Conservation (phyloP, 2,888 invertebrate genomes). For the Idaea biselata region DNA sequence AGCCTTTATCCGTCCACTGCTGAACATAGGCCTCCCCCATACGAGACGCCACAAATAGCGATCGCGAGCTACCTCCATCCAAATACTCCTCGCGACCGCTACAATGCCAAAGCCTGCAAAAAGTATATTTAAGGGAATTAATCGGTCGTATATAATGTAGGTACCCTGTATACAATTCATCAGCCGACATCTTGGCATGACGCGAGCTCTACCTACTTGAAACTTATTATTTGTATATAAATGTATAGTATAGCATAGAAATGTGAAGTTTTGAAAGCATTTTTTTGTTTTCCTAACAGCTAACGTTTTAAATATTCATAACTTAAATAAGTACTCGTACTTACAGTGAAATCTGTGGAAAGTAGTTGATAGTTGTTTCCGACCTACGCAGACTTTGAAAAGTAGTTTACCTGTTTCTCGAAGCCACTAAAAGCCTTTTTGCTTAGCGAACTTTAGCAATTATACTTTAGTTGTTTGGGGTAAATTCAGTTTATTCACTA, state of each 20-base stretch:
- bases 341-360: slow-evolving; percentile 20
- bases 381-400: slow-evolving; percentile 21
- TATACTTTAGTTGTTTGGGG: slow-evolving; percentile 31
- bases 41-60: no score
- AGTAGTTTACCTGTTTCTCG: slow-evolving; percentile 27
- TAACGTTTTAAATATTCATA: slow-evolving; percentile 13
- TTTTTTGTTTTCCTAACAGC: not conserved
- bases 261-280: not conserved
- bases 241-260: not conserved
- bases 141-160: not conserved
- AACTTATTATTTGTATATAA: not conserved
- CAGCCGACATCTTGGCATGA: not conserved
- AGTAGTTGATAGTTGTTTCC: slow-evolving; percentile 21
- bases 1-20: no score
- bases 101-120: no score
- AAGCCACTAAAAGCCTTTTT: slow-evolving; percentile 36
- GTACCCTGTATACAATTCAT: not conserved
- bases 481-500: slow-evolving; percentile 27
- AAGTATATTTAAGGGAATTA: not conserved
- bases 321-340: slow-evolving; percentile 18
- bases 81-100: no score
- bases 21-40: no score
- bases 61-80: no score
- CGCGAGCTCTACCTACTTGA: not conserved
- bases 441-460: slow-evolving; percentile 38